phyloP scores from a whole-genome alignment of 2,113 vertebrate species.

The Zosterops borbonicus region DNA sequence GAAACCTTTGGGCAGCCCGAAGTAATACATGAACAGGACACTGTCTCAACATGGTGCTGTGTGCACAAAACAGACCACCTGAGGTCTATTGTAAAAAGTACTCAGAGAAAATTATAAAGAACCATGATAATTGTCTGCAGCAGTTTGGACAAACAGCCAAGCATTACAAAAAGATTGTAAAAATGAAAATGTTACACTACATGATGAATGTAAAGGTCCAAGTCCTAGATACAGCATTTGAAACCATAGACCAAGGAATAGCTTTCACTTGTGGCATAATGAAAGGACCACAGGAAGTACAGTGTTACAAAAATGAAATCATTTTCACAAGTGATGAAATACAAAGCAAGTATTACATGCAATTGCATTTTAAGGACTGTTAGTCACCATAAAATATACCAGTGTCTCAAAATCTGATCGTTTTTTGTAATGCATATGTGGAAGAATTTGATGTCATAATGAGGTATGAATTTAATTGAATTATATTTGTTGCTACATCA shows the following conservation, averaged over 20 bases:
- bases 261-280: neutral
- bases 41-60: neutral
- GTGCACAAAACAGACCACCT: neutral
- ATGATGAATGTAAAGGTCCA: neutral
- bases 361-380: slow-evolving; percentile 10
- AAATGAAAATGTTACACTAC: neutral
- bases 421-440: neutral
- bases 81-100: neutral
- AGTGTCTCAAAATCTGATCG: neutral
- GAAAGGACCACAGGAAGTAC: neutral
- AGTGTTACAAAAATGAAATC: neutral
- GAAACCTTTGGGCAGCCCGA: neutral
- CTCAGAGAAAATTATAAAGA: neutral
- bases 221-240: neutral
- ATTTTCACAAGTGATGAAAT: slow-evolving; percentile 2
- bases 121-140: neutral
- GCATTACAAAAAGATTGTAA: neutral
- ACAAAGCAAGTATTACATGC: neutral
- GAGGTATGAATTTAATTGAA: slow-evolving; percentile 34
- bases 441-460: slow-evolving; percentile 39
- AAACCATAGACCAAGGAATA: neutral
- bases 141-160: neutral
- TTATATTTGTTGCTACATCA: slow-evolving; percentile 58
- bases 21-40: neutral
- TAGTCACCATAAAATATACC: slow-evolving; percentile 1